These are phyloP conservation scores for Pterostichus madidus DNA, from an alignment of 2,888 invertebrate genomes.

Conservation along the genomic window DNA sequence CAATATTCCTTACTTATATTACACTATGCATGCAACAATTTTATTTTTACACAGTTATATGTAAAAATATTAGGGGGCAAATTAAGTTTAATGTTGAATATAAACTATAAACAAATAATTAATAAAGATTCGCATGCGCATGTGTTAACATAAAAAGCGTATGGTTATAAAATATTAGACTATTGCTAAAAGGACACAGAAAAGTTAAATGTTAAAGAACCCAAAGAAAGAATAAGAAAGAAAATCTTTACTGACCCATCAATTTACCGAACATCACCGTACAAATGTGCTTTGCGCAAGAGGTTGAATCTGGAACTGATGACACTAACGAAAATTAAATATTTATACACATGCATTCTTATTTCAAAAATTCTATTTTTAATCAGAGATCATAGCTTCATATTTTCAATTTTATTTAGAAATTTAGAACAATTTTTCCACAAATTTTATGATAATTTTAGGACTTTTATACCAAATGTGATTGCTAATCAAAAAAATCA, in stretches of 20 bases:
- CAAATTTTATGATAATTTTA: too few relatives aligned
- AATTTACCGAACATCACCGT: conserved; percentile 5
- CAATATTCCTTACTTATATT: too few relatives aligned
- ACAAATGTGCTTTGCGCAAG: conserved; percentile 55
- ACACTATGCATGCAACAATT: too few relatives aligned
- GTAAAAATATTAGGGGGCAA: neutral
- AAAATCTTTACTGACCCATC: conserved; percentile 38
- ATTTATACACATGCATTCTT: neutral
- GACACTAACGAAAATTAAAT: neutral
- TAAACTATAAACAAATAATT: neutral
- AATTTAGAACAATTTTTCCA: too few relatives aligned
- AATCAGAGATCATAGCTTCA: too few relatives aligned
- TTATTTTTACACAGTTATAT: neutral
- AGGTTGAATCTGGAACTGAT: conserved; percentile 41
- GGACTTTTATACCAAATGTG: too few relatives aligned
- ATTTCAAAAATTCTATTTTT: too few relatives aligned
- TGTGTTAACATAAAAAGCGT: neutral
- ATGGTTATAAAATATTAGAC: neutral
- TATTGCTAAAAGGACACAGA: neutral
- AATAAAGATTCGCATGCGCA: neutral
- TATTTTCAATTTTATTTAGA: too few relatives aligned
- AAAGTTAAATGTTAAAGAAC: conserved; percentile 9
- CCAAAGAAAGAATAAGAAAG: conserved; percentile 23
- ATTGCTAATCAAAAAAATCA: too few relatives aligned
- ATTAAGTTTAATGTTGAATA: too few relatives aligned